A percentile compares a stretch with the other conserved stretches of the same genome.
These are phyloP conservation scores for Polypterus bichir DNA, from an alignment of 2,113 vertebrate species.

Conservation along the genomic window DNA sequence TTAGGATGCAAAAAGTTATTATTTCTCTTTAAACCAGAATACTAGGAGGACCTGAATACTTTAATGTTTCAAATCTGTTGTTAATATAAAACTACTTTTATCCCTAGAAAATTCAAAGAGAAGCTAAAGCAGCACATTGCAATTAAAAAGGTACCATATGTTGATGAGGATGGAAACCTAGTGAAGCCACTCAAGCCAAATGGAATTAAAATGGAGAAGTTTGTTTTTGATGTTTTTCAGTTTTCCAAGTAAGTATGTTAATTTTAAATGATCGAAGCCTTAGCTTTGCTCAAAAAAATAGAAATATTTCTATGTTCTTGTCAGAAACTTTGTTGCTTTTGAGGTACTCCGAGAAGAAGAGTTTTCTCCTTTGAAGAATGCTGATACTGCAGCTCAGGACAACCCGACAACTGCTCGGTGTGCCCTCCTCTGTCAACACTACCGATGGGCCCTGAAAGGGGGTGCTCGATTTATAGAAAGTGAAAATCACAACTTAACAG, in stretches of 20 bases:
- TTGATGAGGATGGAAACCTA: conserved; percentile 65
- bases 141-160: conserved; percentile 77
- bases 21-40: too few relatives aligned
- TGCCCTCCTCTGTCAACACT: conserved; percentile 70
- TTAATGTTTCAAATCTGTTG: background rate
- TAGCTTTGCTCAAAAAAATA: background rate
- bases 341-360: conserved; percentile 79
- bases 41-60: too few relatives aligned
- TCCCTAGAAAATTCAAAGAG: conserved; percentile 49
- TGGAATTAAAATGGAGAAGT: conserved; percentile 96
- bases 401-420: conserved; percentile 56
- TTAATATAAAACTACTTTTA: background rate
- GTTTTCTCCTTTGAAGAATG: conserved; percentile 84
- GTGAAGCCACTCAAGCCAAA: conserved; percentile 74
- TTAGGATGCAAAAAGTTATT: too few relatives aligned
- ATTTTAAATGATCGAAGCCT: background rate
- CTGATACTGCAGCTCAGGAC: conserved; percentile 53
- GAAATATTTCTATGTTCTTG: background rate
- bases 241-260: conserved; percentile 69
- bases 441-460: conserved; percentile 65
- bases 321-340: conserved; percentile 78
- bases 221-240: conserved; percentile 89
- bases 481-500: conserved; percentile 34
- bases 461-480: conserved; percentile 55
- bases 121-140: conserved; percentile 71